These are phyloP conservation scores for Cheumatopsyche charites DNA, from an alignment of 1,140 invertebrate genomes.

Conservation along the genomic window DNA sequence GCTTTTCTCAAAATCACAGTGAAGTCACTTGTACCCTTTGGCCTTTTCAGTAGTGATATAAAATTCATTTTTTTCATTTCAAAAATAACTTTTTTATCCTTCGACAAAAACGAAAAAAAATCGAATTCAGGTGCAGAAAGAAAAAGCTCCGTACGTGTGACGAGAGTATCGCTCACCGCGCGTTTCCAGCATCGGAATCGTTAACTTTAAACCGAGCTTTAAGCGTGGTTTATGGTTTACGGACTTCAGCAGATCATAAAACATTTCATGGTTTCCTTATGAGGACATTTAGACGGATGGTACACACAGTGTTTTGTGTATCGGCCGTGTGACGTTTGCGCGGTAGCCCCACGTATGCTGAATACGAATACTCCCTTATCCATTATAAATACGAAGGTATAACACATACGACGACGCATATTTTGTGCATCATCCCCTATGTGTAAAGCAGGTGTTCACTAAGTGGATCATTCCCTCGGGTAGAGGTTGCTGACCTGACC, in stretches of 20 bases:
- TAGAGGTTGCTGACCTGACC: constrained; percentile 7
- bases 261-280: constrained; percentile 50
- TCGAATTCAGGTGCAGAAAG: not conserved
- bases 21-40: too few species aligned
- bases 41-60: too few species aligned
- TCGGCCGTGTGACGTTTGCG: constrained; percentile 26
- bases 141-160: not conserved
- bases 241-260: constrained; percentile 49
- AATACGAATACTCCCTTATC: too few species aligned
- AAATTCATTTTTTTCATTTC: too few species aligned
- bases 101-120: not conserved
- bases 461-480: not conserved
- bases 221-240: constrained; percentile 47
- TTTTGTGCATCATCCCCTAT: not conserved
- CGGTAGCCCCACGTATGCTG: constrained; percentile 4
- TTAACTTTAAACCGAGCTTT: constrained; percentile 47
- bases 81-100: too few species aligned
- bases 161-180: constrained; percentile 4
- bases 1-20: too few species aligned
- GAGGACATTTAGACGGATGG: constrained; percentile 48
- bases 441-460: constrained; percentile 4
- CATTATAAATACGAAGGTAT: not conserved
- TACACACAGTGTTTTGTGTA: constrained; percentile 23
- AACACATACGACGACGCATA: not conserved
- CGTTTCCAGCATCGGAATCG: constrained; percentile 29